A percentile compares a stretch with the other conserved stretches of the same genome.
phyloP scores from a whole-genome alignment of 2,888 invertebrate species.

The Cantharis lateralis region DNA sequence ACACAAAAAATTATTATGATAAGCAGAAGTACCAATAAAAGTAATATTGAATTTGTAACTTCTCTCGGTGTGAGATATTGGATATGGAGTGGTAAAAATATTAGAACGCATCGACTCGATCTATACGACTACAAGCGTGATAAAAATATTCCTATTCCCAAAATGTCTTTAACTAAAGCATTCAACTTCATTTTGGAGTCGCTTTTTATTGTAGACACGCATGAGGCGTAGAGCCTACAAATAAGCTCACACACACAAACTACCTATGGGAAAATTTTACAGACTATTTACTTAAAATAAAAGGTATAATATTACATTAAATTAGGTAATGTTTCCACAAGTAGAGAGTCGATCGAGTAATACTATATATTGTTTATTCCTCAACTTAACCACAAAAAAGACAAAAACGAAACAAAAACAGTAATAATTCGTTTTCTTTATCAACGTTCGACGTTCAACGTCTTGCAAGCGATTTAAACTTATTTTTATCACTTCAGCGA shows the following conservation, averaged over 20 bases:
- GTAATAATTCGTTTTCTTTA: too few species aligned
- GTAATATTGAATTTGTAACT: background rate
- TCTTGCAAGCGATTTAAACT: too few species aligned
- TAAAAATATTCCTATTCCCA: conserved; percentile 25
- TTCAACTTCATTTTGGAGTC: conserved; percentile 23
- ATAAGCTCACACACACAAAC: conserved; percentile 1
- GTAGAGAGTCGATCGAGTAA: background rate
- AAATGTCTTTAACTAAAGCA: conserved; percentile 24
- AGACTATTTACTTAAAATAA: conserved; percentile 1
- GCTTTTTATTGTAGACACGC: conserved; percentile 23
- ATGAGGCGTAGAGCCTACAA: conserved; percentile 16
- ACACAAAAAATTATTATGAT: background rate
- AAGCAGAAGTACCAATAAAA: background rate
- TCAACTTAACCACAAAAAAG: background rate
- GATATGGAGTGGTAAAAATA: conserved; percentile 27
- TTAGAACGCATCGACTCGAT: conserved; percentile 24
- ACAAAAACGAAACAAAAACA: too few species aligned
- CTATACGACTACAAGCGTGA: conserved; percentile 23
- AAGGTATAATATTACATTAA: conserved; percentile 5
- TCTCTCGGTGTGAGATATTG: conserved; percentile 14
- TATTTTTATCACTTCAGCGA: too few species aligned
- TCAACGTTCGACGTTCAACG: too few species aligned
- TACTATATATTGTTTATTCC: background rate
- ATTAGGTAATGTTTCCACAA: background rate
- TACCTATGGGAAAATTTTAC: conserved; percentile 6